These are phyloP conservation scores for Oryzias melastigma DNA, from an alignment of 2,113 vertebrate species.

Conservation along the genomic window DNA sequence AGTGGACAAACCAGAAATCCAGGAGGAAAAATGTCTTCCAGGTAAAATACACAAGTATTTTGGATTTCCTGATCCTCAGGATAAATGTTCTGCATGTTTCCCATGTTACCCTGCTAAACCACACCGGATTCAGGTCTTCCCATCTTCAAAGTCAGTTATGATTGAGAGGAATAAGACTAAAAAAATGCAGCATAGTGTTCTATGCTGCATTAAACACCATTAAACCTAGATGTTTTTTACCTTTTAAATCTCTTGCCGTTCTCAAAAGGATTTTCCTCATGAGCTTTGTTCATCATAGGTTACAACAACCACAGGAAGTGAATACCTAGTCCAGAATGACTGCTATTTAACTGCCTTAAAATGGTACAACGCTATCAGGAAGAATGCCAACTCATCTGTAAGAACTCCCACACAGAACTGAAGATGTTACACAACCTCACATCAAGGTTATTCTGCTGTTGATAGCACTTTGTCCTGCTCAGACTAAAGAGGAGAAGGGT, in stretches of 20 bases:
- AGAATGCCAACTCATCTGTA: constrained; percentile 30
- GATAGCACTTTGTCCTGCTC: neutral
- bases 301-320: constrained; percentile 54
- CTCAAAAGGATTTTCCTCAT: neutral
- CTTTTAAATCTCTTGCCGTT: too few relatives aligned
- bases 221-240: too few relatives aligned
- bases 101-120: too few relatives aligned
- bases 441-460: neutral
- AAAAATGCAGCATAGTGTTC: too few relatives aligned
- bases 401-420: constrained; percentile 9
- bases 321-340: constrained; percentile 55
- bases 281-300: constrained; percentile 21
- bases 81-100: too few relatives aligned
- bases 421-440: neutral
- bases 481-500: constrained; percentile 36
- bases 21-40: constrained; percentile 62
- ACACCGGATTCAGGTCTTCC: too few relatives aligned
- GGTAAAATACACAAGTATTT: constrained; percentile 23
- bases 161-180: too few relatives aligned
- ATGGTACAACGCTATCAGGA: constrained; percentile 45
- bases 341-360: constrained; percentile 25
- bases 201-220: too few relatives aligned
- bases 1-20: constrained; percentile 53
- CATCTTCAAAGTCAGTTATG: too few relatives aligned
- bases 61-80: too few relatives aligned